phyloP scores from a whole-genome alignment of 2,888 invertebrate genomes.

The Scelioninae gen. 1 region DNA sequence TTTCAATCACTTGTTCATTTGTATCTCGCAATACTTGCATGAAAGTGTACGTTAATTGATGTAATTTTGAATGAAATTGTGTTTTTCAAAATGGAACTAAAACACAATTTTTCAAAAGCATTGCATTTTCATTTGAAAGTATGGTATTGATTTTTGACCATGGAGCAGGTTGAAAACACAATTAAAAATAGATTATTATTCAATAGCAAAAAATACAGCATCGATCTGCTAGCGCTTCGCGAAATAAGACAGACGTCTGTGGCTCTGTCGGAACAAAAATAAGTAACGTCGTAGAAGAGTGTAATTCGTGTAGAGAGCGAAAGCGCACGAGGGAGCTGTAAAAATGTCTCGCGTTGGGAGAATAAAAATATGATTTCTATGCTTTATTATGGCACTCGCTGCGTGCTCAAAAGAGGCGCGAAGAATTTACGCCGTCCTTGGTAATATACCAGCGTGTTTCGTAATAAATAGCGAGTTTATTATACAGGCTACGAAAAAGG shows the following conservation, averaged over 20 bases:
- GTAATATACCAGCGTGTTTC: constrained; percentile 54
- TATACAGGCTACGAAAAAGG: constrained; percentile 51
- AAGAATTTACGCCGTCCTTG: constrained; percentile 65
- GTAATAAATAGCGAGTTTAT: constrained; percentile 61
- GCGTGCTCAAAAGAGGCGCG: constrained; percentile 45
- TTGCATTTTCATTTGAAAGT: no score
- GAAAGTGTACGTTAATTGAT: constrained; percentile 19
- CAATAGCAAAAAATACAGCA: constrained; percentile 10
- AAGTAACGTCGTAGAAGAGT: constrained; percentile 18
- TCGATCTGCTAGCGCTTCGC: constrained; percentile 17
- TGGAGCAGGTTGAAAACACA: no score
- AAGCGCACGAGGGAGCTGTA: constrained; percentile 41
- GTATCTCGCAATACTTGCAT: constrained; percentile 6
- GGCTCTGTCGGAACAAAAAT: no score
- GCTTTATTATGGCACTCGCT: constrained; percentile 50
- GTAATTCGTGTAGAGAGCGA: constrained; percentile 35
- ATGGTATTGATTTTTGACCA: no score
- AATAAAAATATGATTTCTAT: constrained; percentile 63
- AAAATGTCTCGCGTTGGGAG: constrained; percentile 47
- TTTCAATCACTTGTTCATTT: not conserved
- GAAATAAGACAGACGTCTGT: constrained; percentile 38
- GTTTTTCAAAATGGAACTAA: not conserved
- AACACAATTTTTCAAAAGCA: no score
- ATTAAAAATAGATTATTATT: constrained; percentile 27
- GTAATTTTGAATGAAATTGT: constrained; percentile 12